phyloP scores from a whole-genome alignment of 2,113 vertebrate species.

The Caretta caretta region DNA sequence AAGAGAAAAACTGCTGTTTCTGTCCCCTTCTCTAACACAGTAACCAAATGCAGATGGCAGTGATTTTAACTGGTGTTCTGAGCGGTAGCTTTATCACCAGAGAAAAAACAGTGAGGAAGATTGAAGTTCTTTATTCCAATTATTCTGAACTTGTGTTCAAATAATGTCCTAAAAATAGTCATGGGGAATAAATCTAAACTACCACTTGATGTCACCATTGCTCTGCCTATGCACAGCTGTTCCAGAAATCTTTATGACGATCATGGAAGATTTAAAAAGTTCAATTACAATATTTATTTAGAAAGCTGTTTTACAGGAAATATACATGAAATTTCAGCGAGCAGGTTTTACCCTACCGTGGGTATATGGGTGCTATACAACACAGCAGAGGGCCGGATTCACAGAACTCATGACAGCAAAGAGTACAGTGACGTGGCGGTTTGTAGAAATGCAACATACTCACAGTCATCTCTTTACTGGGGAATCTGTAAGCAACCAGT shows the following conservation, averaged over 20 bases:
- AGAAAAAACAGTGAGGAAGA: background rate
- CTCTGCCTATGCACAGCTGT: background rate
- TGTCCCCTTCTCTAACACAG: background rate
- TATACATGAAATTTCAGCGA: background rate
- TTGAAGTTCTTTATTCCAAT: background rate
- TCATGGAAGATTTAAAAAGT: background rate
- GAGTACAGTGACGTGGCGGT: background rate
- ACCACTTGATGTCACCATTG: constrained; percentile 77
- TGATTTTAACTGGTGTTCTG: background rate
- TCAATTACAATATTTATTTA: constrained; percentile 23
- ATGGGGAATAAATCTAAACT: background rate
- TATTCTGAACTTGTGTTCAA: background rate
- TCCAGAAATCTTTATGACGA: background rate
- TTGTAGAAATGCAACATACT: background rate
- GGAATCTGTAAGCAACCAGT: background rate
- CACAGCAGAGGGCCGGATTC: background rate
- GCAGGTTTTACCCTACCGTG: background rate
- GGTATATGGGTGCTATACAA: background rate
- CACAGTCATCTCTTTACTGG: background rate
- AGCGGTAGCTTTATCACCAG: background rate
- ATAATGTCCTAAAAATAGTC: background rate
- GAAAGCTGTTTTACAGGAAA: background rate
- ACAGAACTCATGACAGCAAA: background rate
- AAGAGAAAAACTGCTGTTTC: background rate
- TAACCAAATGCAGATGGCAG: background rate